Evolutionary conservation across 2,113 vertebrate genomes (phyloP), one percentile per base, ranked within the genome.

Genomic region (Columba livia): DNA sequence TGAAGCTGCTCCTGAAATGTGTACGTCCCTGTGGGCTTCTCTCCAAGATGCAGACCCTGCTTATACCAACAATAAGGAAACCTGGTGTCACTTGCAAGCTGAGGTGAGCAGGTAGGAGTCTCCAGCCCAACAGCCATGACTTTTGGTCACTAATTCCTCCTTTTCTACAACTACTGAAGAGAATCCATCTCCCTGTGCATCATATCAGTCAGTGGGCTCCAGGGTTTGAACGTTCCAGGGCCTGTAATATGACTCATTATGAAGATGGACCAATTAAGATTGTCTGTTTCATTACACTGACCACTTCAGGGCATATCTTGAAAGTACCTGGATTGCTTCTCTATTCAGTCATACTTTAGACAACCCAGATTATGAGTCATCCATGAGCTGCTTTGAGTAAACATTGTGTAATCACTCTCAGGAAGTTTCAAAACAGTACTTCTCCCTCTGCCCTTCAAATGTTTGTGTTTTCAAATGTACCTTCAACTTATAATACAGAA

Each of bases 301-400:
- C 9, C n/a, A 62, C 69, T 42, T 19, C 53, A 67, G 42, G 28
- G 38, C 47, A 75, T 54, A 42, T 83, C 51, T 54, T 77, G 56
- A 66, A 88, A 86, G 47, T n/a, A 88, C n/a, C 60, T 21, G 44
- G 61, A 32, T 84, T 92, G 38, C 47, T 65, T 60, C 58, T 94
- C 89, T 78, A 53, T 92, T 94, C 72, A 78, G 60, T 80, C 42
- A 73, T 88, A 77, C 74, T 92, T 95, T 90, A 88, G 64, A 32
- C 85, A 93, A 62, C 32, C 15, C 56, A 80, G 74, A 80, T 78
- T 61, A 70, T 82, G 88, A 95, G 38, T 96, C 85, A 93, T 51
- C 64, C 56, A 2, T 13, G 42, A 92, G 51, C 58, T 74, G 56
- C 73, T 89, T 67, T 88, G 85, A 84, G 77, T 73, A 94, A 94